Base-by-base conservation (phyloP, 2,797 vertebrate species). In the Siniperca obscura region DNA sequence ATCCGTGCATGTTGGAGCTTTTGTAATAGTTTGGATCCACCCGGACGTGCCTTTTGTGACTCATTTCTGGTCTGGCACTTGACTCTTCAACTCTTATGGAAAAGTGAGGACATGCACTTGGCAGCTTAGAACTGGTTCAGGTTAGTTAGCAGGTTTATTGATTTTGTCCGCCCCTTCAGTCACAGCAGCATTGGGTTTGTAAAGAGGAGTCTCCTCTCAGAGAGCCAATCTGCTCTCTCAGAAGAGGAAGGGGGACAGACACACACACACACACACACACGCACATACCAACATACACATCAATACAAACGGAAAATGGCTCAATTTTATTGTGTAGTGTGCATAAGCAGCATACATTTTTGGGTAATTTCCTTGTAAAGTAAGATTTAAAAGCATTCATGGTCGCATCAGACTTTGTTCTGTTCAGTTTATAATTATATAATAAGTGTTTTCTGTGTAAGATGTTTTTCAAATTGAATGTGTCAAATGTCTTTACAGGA, bases 121-220 rank as follows among this genome's bases (percentile, higher is more conserved):
- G 53, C 90, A 82, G 87, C 78, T 78, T 82, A 3, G 67, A 93
- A 89, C 92, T 36, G 66, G 91, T 90, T 92, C 36, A 75, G 74
- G 73, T 92, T 78, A 86, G 91, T 87, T 90, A 81, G 48, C 34
- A 78, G 78, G 70, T 56, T 86, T 89, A 78, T 92, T 91, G 82
- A 86, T 89, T 91, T 82, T 88, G 71, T 84, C 11, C 46, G 27
- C 13, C 10, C 46, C 55, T 50, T 64, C 70, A 44, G 56, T 74
- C 25, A 62, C 64, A 44, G 52, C 71, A 80, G 75, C 55, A 52
- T 50, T 83, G 72, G 62, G 21, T 70, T 79, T 76, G 80, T 70
- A 40, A 82, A 94, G 94, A 94, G 95, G 95, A 93, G 94, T 91
- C 84, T 91, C 90, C 94, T 87, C 83, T 87, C 56, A 56, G 74